phyloP scores from a whole-genome alignment of 1,140 invertebrate species.

The Pseudachorutes palmiensis region DNA sequence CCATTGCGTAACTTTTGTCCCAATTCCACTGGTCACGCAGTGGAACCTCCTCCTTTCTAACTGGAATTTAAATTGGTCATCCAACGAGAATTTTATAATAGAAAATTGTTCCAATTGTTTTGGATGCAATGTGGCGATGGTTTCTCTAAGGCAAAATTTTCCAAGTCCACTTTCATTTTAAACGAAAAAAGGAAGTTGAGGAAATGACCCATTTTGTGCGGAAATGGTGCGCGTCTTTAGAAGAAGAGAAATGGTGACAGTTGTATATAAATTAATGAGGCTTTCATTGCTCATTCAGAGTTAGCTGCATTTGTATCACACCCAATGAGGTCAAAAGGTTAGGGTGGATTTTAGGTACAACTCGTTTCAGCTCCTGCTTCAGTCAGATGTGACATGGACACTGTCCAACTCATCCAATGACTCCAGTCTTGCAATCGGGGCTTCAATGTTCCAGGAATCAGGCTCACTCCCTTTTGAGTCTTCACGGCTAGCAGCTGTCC shows the following conservation, averaged over 20 bases:
- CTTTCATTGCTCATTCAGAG: too few relatives aligned
- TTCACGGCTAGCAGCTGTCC: constrained; percentile 36
- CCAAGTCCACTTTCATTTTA: too few relatives aligned
- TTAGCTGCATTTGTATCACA: too few relatives aligned
- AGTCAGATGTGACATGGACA: constrained; percentile 40
- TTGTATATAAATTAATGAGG: too few relatives aligned
- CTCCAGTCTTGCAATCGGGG: constrained; percentile 57
- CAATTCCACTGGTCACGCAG: not conserved
- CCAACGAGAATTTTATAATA: not conserved
- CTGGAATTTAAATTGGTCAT: not conserved
- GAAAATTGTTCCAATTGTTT: not conserved
- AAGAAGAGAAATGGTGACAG: too few relatives aligned
- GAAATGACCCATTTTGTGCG: too few relatives aligned
- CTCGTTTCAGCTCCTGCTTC: not conserved
- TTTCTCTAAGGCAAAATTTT: not conserved
- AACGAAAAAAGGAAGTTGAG: too few relatives aligned
- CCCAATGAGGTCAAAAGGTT: too few relatives aligned
- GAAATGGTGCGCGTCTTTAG: too few relatives aligned
- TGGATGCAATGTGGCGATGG: not conserved
- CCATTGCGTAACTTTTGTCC: too few relatives aligned
- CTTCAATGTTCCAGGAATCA: constrained; percentile 50
- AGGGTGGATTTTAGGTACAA: too few relatives aligned
- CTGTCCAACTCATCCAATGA: constrained; percentile 56
- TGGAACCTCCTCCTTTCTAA: too few relatives aligned
- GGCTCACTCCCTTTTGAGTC: constrained; percentile 45